Conservation (phyloP, 1,140 invertebrate species). For the Hyposmocoma kahamanoa region DNA sequence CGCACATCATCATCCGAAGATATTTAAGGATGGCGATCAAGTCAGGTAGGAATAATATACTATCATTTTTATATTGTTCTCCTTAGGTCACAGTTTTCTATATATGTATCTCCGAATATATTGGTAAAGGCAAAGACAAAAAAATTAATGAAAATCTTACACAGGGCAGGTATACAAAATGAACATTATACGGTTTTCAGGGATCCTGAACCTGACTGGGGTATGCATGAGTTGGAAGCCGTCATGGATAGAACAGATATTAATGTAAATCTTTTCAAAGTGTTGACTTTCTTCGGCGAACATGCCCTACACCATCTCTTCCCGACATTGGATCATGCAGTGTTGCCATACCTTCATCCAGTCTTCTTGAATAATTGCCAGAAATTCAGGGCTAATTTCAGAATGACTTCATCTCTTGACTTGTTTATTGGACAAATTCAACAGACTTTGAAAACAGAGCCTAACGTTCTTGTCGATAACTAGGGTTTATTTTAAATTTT, state of each 20-base stretch:
- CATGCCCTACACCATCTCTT: slow-evolving; percentile 87
- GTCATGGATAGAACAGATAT: slow-evolving; percentile 82
- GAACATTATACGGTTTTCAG: no score
- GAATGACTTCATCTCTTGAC: slow-evolving; percentile 74
- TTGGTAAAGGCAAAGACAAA: no score
- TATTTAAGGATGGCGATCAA: slow-evolving; percentile 88
- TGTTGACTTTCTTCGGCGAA: slow-evolving; percentile 84
- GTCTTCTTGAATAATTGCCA: slow-evolving; percentile 79
- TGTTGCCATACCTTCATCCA: slow-evolving; percentile 78
- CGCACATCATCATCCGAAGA: slow-evolving; percentile 88
- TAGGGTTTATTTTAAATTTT: slow-evolving; percentile 1
- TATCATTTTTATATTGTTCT: background rate
- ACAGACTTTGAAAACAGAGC: slow-evolving; percentile 29
- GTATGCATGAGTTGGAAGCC: slow-evolving; percentile 84
- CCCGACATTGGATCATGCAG: slow-evolving; percentile 86
- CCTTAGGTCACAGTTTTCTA: no score
- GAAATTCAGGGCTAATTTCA: slow-evolving; percentile 78
- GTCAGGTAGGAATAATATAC: slow-evolving; percentile 53
- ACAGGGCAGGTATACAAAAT: no score
- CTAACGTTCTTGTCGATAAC: slow-evolving; percentile 18
- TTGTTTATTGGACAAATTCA: slow-evolving; percentile 80
- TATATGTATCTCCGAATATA: no score
- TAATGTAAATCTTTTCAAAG: slow-evolving; percentile 80
- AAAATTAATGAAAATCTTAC: no score
- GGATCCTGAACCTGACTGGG: slow-evolving; percentile 80